These are phyloP conservation scores for Monomorium pharaonis DNA, from an alignment of 1,140 invertebrate genomes.

Conservation along the genomic window DNA sequence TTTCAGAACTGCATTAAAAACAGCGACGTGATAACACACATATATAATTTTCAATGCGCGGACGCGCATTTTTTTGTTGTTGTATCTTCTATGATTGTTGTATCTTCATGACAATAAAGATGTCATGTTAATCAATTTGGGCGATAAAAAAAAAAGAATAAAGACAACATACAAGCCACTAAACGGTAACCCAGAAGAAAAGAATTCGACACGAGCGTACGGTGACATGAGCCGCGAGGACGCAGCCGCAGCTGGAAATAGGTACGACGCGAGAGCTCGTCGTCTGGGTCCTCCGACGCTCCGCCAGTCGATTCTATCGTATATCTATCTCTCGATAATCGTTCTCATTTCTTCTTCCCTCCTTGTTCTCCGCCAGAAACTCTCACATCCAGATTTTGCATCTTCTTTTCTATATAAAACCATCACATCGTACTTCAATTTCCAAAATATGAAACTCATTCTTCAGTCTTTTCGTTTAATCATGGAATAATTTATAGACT, in stretches of 20 bases:
- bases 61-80: neutral
- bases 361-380: neutral
- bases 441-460: neutral
- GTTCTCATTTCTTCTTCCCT: neutral
- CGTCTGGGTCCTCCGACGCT: constrained; percentile 51
- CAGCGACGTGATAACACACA: neutral
- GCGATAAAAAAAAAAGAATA: neutral
- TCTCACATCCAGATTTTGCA: neutral
- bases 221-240: constrained; percentile 63
- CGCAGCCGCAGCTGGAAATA: constrained; percentile 69
- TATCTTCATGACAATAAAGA: neutral
- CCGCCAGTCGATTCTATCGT: constrained; percentile 31
- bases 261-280: constrained; percentile 67
- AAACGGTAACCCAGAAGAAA: constrained; percentile 34
- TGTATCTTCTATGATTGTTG: neutral
- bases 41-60: neutral
- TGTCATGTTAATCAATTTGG: neutral
- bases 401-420: neutral
- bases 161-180: neutral
- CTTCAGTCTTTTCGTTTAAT: neutral
- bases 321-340: constrained; percentile 32
- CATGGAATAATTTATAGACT: neutral
- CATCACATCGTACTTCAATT: neutral
- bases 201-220: constrained; percentile 48
- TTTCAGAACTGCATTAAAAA: neutral